Evolutionary conservation across 1,140 invertebrate species (phyloP).

Genomic region (Tetramorium alpestre): DNA sequence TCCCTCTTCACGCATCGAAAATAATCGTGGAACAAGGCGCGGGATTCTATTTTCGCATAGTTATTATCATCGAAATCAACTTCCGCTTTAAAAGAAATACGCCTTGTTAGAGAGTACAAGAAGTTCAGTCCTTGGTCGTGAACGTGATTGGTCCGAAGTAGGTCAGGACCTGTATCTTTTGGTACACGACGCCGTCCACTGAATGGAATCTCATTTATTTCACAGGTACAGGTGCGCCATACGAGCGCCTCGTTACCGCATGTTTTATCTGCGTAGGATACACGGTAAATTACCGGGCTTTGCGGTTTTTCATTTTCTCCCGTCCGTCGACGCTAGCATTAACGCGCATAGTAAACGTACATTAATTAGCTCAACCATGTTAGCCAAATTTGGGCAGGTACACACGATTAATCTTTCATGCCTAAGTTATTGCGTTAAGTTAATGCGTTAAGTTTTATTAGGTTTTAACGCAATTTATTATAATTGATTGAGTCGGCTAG

Average conservation of each 20-base stretch:
- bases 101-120: slow-evolving; percentile 28
- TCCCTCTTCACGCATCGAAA: background rate
- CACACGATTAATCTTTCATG: background rate
- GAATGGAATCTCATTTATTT: slow-evolving; percentile 66
- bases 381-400: background rate
- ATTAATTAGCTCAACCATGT: slow-evolving; percentile 8
- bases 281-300: background rate
- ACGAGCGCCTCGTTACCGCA: background rate
- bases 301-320: background rate
- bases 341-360: background rate
- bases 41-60: background rate
- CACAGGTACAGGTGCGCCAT: background rate
- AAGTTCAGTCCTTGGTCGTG: slow-evolving; percentile 79
- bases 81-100: background rate
- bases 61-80: slow-evolving; percentile 18
- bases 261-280: background rate
- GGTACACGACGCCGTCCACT: slow-evolving; percentile 40
- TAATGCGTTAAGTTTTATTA: background rate
- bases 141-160: slow-evolving; percentile 78
- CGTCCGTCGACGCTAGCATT: background rate
- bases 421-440: background rate
- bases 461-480: slow-evolving; percentile 22
- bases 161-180: slow-evolving; percentile 80
- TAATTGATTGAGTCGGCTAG: slow-evolving; percentile 10
- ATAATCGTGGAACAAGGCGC: background rate